Evolutionary conservation across 2,113 vertebrate species (phyloP).

Genomic region (Promerops cafer): DNA sequence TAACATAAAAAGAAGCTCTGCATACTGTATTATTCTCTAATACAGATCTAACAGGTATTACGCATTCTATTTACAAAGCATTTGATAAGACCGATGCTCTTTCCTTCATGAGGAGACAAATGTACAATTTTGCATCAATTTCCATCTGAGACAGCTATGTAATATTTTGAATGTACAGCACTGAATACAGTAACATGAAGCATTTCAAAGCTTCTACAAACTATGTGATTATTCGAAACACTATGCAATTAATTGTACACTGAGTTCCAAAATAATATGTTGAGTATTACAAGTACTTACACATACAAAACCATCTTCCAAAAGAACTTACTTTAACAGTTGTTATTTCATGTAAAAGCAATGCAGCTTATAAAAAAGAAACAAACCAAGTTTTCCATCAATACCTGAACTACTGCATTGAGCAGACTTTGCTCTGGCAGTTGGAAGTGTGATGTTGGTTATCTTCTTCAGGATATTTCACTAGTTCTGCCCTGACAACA

Average conservation of each 20-base stretch:
- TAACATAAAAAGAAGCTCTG: neutral
- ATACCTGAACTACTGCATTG: constrained; percentile 86
- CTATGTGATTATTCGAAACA: neutral
- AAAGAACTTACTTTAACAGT: neutral
- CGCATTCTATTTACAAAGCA: neutral
- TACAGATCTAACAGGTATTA: neutral
- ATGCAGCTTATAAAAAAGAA: neutral
- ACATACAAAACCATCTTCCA: neutral
- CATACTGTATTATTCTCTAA: neutral
- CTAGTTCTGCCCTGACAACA: constrained; percentile 93
- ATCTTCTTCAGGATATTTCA: constrained; percentile 91
- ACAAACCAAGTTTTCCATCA: neutral
- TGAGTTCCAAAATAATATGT: neutral
- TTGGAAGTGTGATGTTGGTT: constrained; percentile 71
- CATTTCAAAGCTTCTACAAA: neutral
- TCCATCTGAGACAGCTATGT: neutral
- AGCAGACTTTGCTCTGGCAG: constrained; percentile 91
- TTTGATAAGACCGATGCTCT: neutral
- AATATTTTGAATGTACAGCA: neutral
- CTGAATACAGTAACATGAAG: neutral
- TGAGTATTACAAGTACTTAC: neutral
- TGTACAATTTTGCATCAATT: neutral
- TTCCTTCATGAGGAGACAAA: neutral
- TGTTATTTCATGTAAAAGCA: neutral
- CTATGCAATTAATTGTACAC: neutral